phyloP scores from a whole-genome alignment of 2,113 vertebrate species.

The Gnathonemus echidnorhynchus region DNA sequence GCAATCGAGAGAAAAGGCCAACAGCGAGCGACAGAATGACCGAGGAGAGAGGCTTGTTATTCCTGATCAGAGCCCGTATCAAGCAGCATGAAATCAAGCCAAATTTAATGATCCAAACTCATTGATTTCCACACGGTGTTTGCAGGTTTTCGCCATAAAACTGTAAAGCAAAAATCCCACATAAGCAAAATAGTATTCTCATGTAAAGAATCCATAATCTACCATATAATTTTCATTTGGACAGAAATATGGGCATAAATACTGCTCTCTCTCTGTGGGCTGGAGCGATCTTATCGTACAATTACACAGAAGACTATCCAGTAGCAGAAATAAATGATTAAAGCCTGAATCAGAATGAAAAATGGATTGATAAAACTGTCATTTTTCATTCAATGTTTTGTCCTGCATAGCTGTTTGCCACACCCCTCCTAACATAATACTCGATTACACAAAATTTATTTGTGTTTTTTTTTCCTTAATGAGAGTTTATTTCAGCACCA shows the following conservation, averaged over 20 bases:
- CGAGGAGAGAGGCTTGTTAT: constrained; percentile 23
- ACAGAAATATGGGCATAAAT: neutral
- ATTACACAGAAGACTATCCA: neutral
- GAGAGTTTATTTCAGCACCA: neutral
- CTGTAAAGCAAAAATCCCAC: neutral
- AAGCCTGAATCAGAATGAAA: neutral
- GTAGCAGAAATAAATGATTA: neutral
- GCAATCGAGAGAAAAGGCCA: neutral
- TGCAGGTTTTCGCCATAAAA: neutral
- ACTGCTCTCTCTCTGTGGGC: neutral
- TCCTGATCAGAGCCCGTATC: neutral
- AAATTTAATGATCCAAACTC: neutral
- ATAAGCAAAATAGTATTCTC: neutral
- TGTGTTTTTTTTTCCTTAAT: neutral
- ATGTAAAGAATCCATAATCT: neutral
- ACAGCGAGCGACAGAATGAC: constrained; percentile 19
- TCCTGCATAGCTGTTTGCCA: neutral
- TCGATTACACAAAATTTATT: neutral
- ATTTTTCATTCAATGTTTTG: neutral
- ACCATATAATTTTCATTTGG: neutral
- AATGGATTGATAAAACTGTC: neutral
- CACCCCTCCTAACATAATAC: neutral
- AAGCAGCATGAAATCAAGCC: neutral
- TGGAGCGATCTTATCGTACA: neutral
- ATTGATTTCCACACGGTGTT: neutral